Evolutionary conservation across 2,888 invertebrate genomes (phyloP), one percentile per base, ranked within the genome.

Genomic region (Volucella bombylans): DNA sequence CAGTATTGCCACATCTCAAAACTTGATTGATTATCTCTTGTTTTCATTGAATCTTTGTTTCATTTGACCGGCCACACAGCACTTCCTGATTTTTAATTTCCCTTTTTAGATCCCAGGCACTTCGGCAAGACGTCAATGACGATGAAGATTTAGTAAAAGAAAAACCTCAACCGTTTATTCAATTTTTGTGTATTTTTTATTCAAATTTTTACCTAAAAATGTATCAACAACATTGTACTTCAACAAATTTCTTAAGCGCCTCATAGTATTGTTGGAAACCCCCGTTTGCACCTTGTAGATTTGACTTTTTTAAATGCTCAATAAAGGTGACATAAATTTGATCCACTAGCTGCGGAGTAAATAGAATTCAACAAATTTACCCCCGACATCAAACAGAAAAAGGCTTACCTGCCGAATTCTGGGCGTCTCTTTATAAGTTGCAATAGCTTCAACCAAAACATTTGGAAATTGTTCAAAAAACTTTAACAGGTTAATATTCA

Each of bases 381-480:
- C 18, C 18, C 2, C 3, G n/a, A 1, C 6, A 15, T 15, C 4
- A 12, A n/a, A 1, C 0, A 0, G 18, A 15, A 11, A 59, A 65
- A 12, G 4, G 71, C 73, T 73, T 15, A 90, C 90, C 86, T 79
- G 69, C 0, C 87, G 31, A 55, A 90, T 85, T 2, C 78, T 45
- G 0, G 76, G 45, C 0, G 86, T 86, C 14, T 64, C 82, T 11
- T 88, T 79, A 39, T 90, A 88, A 8, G 87, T 49, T 3, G 80
- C 88, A 55, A 90, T 65, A 10, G 88, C 85, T 83, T 90, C 89
- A 86, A 91, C 80, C 14, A 91, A 83, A 1, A 89, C 87, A 3
- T 89, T 72, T 2, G 89, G 87, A 86, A 90, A 91, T 77, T 91
- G 90, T 1, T 87, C 86, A 3, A 88, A 88, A 81, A 91, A 91